Percentiles rank a stretch among this genome's conserved stretches.
These are phyloP conservation scores for Hemicordylus capensis DNA, from an alignment of 2,113 vertebrate genomes.

Conservation along the genomic window DNA sequence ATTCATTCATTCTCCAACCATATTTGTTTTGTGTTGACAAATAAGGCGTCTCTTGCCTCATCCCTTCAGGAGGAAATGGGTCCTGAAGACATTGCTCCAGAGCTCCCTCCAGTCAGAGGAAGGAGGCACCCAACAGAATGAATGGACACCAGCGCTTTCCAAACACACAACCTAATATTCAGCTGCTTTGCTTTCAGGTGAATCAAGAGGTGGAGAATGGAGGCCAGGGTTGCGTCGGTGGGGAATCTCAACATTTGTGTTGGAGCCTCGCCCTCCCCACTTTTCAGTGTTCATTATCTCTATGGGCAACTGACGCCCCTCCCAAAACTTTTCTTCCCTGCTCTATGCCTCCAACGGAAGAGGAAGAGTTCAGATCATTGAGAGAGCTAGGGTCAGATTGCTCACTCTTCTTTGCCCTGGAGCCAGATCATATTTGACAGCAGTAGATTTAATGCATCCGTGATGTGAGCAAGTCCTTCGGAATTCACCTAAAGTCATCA, in stretches of 20 bases:
- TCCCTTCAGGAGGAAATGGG: neutral
- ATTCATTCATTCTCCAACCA: too few species aligned
- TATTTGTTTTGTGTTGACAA: neutral
- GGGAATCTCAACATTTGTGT: neutral
- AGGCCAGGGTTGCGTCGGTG: neutral
- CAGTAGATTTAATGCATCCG: slow-evolving; percentile 7
- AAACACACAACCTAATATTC: neutral
- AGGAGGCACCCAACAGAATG: neutral
- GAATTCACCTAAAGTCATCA: neutral
- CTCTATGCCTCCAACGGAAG: neutral
- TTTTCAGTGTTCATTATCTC: neutral
- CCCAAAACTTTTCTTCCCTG: neutral
- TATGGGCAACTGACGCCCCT: slow-evolving; percentile 24
- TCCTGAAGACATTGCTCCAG: neutral
- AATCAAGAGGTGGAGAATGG: neutral
- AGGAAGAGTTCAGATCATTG: neutral
- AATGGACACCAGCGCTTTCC: neutral
- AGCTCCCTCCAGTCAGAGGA: neutral
- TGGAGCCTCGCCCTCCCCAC: neutral
- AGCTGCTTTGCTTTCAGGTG: neutral
- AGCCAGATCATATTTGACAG: neutral
- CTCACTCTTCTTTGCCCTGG: neutral
- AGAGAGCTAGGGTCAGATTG: neutral
- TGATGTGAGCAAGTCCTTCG: neutral
- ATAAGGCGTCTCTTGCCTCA: neutral